Percentiles rank a stretch among this genome's conserved stretches.
phyloP scores from a whole-genome alignment of 2,888 invertebrate genomes.

The Eupithecia vulgata region DNA sequence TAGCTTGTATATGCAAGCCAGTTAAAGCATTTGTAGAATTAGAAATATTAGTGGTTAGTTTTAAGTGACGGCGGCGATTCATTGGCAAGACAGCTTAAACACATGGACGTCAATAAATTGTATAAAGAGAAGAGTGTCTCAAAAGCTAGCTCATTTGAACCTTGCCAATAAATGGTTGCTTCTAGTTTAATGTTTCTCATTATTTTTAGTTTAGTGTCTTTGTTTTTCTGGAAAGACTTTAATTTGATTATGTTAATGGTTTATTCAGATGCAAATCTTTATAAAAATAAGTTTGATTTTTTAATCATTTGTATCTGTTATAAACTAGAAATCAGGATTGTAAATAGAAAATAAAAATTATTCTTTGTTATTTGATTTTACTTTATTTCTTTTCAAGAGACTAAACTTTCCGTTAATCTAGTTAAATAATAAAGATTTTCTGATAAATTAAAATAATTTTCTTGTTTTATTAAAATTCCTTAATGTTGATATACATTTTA shows the following conservation, averaged over 20 bases:
- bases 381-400: slow-evolving; percentile 76
- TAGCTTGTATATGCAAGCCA: slow-evolving; percentile 82
- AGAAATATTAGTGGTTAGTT: slow-evolving; percentile 69
- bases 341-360: slow-evolving; percentile 69
- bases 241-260: slow-evolving; percentile 45
- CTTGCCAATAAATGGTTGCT: slow-evolving; percentile 29
- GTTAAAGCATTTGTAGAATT: slow-evolving; percentile 82
- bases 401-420: slow-evolving; percentile 69
- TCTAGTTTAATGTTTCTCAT: slow-evolving; percentile 49
- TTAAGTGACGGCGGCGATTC: slow-evolving; percentile 47
- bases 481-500: neutral
- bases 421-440: slow-evolving; percentile 76
- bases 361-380: slow-evolving; percentile 77
- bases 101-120: slow-evolving; percentile 37
- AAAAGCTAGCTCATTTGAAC: slow-evolving; percentile 8
- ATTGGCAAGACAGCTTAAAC: slow-evolving; percentile 43
- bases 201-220: slow-evolving; percentile 65
- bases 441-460: slow-evolving; percentile 63
- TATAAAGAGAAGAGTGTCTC: slow-evolving; percentile 12
- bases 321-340: slow-evolving; percentile 52
- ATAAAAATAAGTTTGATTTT: slow-evolving; percentile 8
- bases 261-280: slow-evolving; percentile 15
- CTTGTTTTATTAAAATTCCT: slow-evolving; percentile 47
- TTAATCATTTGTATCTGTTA: slow-evolving; percentile 7
- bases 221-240: slow-evolving; percentile 58